Evolutionary conservation across 2,888 invertebrate species (phyloP).

Genomic region (Hypselothyrea guttata): DNA sequence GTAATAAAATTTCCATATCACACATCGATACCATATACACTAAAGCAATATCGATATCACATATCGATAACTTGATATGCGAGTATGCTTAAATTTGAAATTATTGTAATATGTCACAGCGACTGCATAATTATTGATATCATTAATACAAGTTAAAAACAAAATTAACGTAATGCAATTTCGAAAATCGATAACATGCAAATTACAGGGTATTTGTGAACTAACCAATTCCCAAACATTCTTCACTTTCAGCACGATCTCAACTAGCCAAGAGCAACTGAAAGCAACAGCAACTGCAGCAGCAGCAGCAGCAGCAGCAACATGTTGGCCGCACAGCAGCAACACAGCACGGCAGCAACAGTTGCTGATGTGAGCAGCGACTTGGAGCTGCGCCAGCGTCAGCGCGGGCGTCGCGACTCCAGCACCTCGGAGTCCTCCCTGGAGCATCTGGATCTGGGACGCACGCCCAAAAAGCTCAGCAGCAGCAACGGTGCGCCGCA

Average conservation of each 20-base stretch:
- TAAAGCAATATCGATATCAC: no score
- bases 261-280: constrained; percentile 42
- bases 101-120: no score
- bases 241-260: constrained; percentile 41
- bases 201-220: no score
- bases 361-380: constrained; percentile 38
- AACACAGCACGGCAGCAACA: constrained; percentile 19
- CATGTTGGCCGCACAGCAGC: no score
- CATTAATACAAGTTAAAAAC: no score
- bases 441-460: constrained; percentile 81
- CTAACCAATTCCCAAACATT: not conserved
- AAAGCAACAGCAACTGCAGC: constrained; percentile 45
- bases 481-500: constrained; percentile 57
- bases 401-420: constrained; percentile 73
- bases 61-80: no score
- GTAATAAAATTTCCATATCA: no score
- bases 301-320: constrained; percentile 25
- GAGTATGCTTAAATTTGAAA: no score
- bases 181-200: no score
- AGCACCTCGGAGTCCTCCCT: constrained; percentile 82
- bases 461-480: constrained; percentile 78
- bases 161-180: no score
- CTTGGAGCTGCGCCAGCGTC: constrained; percentile 76
- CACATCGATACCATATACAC: no score
- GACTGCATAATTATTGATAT: no score